Evolutionary conservation across 2,113 vertebrate species (phyloP), one percentile per base, ranked within the genome.

Genomic region (Marcusenius ussheri): DNA sequence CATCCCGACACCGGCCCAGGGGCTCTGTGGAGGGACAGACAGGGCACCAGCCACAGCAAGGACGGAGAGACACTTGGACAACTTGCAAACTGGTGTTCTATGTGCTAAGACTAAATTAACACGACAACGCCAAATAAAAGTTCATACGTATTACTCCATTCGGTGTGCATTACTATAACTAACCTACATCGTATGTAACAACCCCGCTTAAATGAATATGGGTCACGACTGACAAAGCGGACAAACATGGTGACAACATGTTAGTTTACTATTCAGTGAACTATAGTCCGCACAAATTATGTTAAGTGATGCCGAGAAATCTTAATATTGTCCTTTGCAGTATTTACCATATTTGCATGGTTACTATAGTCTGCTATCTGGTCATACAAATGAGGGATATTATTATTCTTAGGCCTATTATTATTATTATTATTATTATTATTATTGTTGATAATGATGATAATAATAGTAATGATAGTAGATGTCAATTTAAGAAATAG

Each of bases 191-290:
- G 62, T 70, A 66, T 66, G 10, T 27, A 87, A 87, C n/a, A 87
- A 50, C 31, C 84, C n/a, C 24, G 84, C 21, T 53, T 0, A 39
- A 58, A 49, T 70, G 49, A 92, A 92, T 92, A 89, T 92, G 90
- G 92, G 92, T 91, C 90, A 91, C 66, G 51, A 87, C 17, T 49
- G 88, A 87, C 42, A 46, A 3, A 90, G 46, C 89, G 47, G 90
- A 51, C 90, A 83, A 89, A 27, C 10, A 70, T 87, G 88, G 90
- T 88, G 92, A 27, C 70, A 91, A 92, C 92, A 90, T 90, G 90
- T 24, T 88, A 84, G 83, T 47, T 86, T 86, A 47, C 21, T 42
- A 51, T 53, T 77, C 83, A 87, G 50, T 80, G 47, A 77, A 17
- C 70, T 42, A 46, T 42, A 51, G 50, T 88, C 58, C 80, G 83